phyloP scores from a whole-genome alignment of 2,797 vertebrate genomes.

The Coccyzus lansbergi region DNA sequence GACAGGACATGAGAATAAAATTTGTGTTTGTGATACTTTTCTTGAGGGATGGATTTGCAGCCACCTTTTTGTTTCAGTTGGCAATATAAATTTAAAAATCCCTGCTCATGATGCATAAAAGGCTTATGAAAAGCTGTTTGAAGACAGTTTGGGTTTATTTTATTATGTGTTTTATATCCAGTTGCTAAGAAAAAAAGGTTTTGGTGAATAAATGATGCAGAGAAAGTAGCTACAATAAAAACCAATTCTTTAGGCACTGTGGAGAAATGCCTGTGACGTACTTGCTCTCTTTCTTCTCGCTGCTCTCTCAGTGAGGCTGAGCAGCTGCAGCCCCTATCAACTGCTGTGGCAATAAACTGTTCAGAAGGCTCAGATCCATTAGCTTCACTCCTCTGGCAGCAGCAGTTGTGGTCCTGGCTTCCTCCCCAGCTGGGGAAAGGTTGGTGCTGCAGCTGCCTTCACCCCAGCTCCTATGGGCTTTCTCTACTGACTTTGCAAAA shows the following conservation, averaged over 20 bases:
- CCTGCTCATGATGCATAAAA: background rate
- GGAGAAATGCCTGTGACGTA: background rate
- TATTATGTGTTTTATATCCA: background rate
- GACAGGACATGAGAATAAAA: background rate
- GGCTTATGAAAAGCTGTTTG: background rate
- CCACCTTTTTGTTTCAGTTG: background rate
- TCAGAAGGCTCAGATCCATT: background rate
- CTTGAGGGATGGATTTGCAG: background rate
- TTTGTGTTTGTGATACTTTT: background rate
- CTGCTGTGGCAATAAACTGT: background rate
- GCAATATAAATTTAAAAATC: background rate
- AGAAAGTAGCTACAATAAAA: conserved; percentile 28
- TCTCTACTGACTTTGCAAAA: background rate
- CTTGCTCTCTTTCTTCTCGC: background rate
- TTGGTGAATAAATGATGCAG: background rate
- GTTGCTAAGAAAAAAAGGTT: background rate
- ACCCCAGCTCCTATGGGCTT: background rate
- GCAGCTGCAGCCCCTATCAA: background rate
- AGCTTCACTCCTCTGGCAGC: accelerated
- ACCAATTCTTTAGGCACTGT: background rate
- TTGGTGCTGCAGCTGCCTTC: background rate
- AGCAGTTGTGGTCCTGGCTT: background rate
- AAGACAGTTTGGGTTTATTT: background rate
- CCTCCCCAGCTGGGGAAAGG: background rate
- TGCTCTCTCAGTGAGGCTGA: background rate